Percentiles rank a stretch among this genome's conserved stretches.
Conservation (phyloP, 2,113 vertebrate genomes). For the Perca schrenkii region DNA sequence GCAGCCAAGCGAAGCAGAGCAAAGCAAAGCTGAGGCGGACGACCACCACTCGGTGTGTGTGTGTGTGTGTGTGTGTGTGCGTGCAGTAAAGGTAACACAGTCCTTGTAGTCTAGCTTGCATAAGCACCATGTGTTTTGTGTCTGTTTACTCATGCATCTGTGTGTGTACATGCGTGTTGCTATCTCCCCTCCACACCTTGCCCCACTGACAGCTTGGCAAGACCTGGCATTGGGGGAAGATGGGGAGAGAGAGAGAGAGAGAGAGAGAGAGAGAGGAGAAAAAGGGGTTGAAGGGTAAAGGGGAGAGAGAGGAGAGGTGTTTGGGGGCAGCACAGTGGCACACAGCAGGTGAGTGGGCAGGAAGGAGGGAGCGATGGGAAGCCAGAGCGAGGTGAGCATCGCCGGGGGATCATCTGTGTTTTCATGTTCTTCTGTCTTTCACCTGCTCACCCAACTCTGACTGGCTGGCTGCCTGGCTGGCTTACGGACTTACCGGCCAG, state of each 20-base stretch:
- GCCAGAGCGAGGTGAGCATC: conserved; percentile 71
- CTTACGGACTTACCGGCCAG: conserved; percentile 53
- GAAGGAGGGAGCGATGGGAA: conserved; percentile 52
- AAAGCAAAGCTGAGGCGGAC: conserved; percentile 65
- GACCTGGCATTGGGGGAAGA: conserved; percentile 54
- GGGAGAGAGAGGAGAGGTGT: conserved; percentile 57
- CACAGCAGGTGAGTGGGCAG: conserved; percentile 68
- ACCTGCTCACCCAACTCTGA: conserved; percentile 81
- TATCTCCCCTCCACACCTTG: conserved; percentile 84
- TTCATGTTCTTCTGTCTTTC: conserved; percentile 82
- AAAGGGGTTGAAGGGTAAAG: conserved; percentile 55
- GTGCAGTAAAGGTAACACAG: conserved; percentile 55
- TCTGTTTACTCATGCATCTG: conserved; percentile 64
- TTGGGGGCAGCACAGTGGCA: conserved; percentile 49
- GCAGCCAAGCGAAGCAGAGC: conserved; percentile 77
- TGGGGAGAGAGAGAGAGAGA: conserved; percentile 35
- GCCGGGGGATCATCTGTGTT: conserved; percentile 79
- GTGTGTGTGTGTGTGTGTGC: conserved; percentile 11
- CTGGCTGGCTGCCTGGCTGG: conserved; percentile 67
- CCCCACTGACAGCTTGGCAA: conserved; percentile 77
- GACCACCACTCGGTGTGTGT: conserved; percentile 53
- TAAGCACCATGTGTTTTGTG: conserved; percentile 70
- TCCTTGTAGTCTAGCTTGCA: conserved; percentile 65
- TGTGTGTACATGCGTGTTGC: conserved; percentile 64
- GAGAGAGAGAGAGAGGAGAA: too few species aligned